Percentiles rank a stretch among this genome's conserved stretches.
phyloP scores from a whole-genome alignment of 2,113 vertebrate genomes.

The Thalassoma bifasciatum region DNA sequence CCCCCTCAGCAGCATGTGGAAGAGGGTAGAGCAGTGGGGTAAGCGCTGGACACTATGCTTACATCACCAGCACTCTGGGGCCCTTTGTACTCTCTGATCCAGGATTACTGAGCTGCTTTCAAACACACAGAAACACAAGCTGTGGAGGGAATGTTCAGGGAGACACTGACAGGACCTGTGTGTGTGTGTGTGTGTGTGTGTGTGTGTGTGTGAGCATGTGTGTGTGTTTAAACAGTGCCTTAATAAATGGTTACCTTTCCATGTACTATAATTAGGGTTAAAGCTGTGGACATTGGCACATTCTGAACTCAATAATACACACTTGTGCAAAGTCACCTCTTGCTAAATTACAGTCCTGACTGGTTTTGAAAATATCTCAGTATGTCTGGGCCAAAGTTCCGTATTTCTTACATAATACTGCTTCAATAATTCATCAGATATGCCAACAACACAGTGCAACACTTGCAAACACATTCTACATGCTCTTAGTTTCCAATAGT shows the following conservation, averaged over 20 bases:
- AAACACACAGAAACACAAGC: conserved; percentile 59
- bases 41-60: conserved; percentile 63
- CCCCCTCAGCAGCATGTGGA: conserved; percentile 26
- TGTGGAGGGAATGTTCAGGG: conserved; percentile 64
- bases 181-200: conserved; percentile 25
- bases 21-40: conserved; percentile 41
- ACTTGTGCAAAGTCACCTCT: conserved; percentile 38
- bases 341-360: conserved; percentile 36
- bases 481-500: too few relatives aligned
- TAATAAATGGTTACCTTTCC: conserved; percentile 41
- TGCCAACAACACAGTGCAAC: background rate
- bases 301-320: conserved; percentile 4
- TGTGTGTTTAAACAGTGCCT: conserved; percentile 17
- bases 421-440: conserved; percentile 5
- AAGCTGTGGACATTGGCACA: background rate
- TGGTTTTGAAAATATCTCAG: conserved; percentile 6
- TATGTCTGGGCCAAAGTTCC: conserved; percentile 43
- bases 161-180: conserved; percentile 33
- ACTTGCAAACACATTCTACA: too few relatives aligned
- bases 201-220: conserved; percentile 22
- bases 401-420: conserved; percentile 2
- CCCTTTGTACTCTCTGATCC: conserved; percentile 80
- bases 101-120: conserved; percentile 80
- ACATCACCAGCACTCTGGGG: conserved; percentile 71
- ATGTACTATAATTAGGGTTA: conserved; percentile 37